Base-by-base conservation (phyloP, 1,140 invertebrate genomes). In the Zaprionus inermis region DNA sequence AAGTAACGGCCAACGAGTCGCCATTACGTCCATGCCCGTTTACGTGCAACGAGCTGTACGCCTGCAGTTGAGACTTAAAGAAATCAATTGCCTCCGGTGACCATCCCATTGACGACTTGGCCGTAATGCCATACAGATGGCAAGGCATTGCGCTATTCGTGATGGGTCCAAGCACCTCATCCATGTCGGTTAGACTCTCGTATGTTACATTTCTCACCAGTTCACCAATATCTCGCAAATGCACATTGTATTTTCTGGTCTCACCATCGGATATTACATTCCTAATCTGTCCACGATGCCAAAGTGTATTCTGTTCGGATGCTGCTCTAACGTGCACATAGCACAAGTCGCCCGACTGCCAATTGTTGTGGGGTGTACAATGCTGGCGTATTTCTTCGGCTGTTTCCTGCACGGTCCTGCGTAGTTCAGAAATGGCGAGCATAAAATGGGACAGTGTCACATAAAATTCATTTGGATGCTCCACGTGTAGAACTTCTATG, bases 391-490 rank as follows among this genome's bases (percentile, higher is more conserved):
- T 72, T 0, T 20, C 14, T 0, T 14, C 38, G 3, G 83, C 82
- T 0, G 5, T 16, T 7, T 11, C 0, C 41, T 86, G 82, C 11
- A 88, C 72, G 0, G 22, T 10, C 4, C 52, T 16, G 5, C 54
- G 58, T 11, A 88, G 10, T 0, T 34, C 11, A n/a, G 38, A 44
- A 28, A 81, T 59, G 7, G 49, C 52, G 12, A 52, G 0, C 16
- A 63, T 12, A 34, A 88, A 82, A 5, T 67, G 58, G 0, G 61
- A 16, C n/a, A 91, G 52, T 7, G 76, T 75, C 11, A 91, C 67
- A 63, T 92, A 92, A 65, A 92, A 92, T 51, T 92, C 91, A 5
- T 65, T 46, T 5, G 91, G 91, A 55, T 81, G 44, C 0, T 46
- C 59, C 10, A 80, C 54, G 16, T 74, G 44, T 0, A 80, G 18